Base-by-base conservation (phyloP, 2,113 vertebrate genomes). In the Syngnathoides biaculeatus region DNA sequence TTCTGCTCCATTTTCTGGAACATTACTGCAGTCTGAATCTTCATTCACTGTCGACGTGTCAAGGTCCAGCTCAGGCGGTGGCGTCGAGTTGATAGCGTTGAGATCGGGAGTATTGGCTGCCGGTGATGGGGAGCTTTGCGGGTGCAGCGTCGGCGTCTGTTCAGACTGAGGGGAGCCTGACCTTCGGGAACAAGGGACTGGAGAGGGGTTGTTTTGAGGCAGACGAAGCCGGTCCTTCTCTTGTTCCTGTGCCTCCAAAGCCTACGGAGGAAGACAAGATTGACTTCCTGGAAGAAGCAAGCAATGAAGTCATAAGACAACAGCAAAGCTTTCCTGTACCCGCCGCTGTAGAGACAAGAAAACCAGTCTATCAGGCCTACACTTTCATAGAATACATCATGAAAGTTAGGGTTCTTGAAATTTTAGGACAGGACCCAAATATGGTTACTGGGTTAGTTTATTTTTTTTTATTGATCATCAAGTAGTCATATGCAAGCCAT, bases 221-320 rank as follows among this genome's bases (percentile, higher is more conserved):
- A 91, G 84, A 79, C 91, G 92, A 4, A 93, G 83, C 0, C 84
- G 79, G 17, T 84, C 84, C 85, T 92, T 95, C 86, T 96, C 95
- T 63, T 84, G 77, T 70, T 98, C 96, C 85, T 92, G 91, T 71
- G 89, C 90, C 72, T 98, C 96, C 67, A 96, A 92, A 74, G 94
- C 81, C 95, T 98, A 35, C 6, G 30, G 30, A 35, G 30, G 30
- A 35, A 35, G 30, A 35, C 4, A 35, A 35, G 30, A n/a, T 6
- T 35, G 30, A 35, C 30, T 35, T 35, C 30, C 30, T 35, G 30
- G 30, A 35, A 35, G 4, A 35, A 35, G 4, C 6, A 35, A 35
- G 30, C 30, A 35, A 35, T 35, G 0, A 10, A 52, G 48, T 8
- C 11, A 8, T 22, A 52, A 52, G 20, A 22, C 48, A 52, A 52